Percentiles rank a stretch among this genome's conserved stretches.
Evolutionary conservation across 2,113 vertebrate species (phyloP).

Genomic region (Struthidea cinerea): DNA sequence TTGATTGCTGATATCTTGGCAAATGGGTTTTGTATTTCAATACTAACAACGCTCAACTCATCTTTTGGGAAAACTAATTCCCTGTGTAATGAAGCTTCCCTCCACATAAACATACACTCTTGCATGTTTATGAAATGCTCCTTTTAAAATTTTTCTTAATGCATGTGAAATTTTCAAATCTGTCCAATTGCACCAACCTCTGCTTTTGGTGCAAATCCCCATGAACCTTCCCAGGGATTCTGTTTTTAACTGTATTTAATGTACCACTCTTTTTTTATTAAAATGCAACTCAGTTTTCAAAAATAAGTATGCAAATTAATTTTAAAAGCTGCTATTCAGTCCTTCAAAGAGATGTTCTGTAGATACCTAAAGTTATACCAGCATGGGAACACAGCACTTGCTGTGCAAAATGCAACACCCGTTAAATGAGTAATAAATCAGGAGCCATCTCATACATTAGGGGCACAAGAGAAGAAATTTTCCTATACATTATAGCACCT

Average conservation of each 20-base stretch:
- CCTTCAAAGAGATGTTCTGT: background rate
- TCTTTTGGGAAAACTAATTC: background rate
- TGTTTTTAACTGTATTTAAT: background rate
- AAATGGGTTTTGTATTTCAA: constrained; percentile 1
- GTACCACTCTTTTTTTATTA: background rate
- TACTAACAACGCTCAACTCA: background rate
- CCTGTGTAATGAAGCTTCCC: background rate
- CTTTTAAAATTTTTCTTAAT: background rate
- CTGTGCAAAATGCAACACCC: background rate
- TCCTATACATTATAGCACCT: background rate
- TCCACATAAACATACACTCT: background rate
- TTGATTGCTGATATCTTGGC: background rate
- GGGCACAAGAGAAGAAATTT: background rate
- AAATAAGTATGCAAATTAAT: background rate
- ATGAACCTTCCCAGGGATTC: background rate
- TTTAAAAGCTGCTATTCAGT: background rate
- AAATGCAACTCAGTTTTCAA: background rate
- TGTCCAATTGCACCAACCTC: background rate
- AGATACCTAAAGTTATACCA: background rate
- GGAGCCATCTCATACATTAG: background rate
- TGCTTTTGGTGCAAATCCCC: background rate
- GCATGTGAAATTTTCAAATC: background rate
- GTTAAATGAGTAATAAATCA: background rate
- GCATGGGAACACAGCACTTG: background rate
- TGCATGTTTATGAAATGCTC: background rate